Evolutionary conservation across 2,113 vertebrate species (phyloP).

Genomic region (Petaurus breviceps): DNA sequence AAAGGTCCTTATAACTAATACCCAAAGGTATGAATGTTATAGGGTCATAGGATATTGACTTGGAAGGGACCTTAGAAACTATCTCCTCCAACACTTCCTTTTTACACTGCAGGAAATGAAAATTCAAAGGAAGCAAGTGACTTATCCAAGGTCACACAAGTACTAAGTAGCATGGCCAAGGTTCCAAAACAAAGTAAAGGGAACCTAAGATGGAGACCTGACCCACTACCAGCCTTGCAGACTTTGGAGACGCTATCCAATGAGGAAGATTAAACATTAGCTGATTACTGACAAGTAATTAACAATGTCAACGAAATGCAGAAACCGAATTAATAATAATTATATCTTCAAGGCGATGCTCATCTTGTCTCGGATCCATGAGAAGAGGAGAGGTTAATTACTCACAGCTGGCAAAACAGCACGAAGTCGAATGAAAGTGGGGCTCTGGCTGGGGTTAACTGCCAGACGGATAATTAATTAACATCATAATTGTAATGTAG

Average conservation of each 20-base stretch:
- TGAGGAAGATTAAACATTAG: conserved; percentile 90
- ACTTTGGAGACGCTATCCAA: conserved; percentile 83
- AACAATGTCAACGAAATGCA: conserved; percentile 89
- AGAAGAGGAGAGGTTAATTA: conserved; percentile 91
- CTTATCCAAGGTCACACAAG: not conserved
- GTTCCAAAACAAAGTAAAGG: conserved; percentile 53
- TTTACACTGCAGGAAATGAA: not conserved
- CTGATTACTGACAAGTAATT: conserved; percentile 94
- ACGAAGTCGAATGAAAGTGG: conserved; percentile 83
- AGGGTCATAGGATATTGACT: not conserved
- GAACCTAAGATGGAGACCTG: conserved; percentile 66
- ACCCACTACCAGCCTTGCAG: conserved; percentile 76
- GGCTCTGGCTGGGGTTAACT: conserved; percentile 85
- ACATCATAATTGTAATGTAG: conserved; percentile 86
- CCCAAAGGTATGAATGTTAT: conserved; percentile 59
- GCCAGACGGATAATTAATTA: conserved; percentile 88
- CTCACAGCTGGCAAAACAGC: conserved; percentile 86
- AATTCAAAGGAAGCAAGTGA: not conserved
- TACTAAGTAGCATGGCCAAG: not conserved
- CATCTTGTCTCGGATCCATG: conserved; percentile 88
- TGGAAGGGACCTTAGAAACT: not conserved
- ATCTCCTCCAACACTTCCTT: not conserved
- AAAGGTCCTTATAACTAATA: conserved; percentile 68
- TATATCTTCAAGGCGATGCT: conserved; percentile 89
- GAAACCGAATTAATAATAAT: conserved; percentile 92